Conservation (phyloP, 2,797 vertebrate genomes). For the Oryzias dopingdopingensis region DNA sequence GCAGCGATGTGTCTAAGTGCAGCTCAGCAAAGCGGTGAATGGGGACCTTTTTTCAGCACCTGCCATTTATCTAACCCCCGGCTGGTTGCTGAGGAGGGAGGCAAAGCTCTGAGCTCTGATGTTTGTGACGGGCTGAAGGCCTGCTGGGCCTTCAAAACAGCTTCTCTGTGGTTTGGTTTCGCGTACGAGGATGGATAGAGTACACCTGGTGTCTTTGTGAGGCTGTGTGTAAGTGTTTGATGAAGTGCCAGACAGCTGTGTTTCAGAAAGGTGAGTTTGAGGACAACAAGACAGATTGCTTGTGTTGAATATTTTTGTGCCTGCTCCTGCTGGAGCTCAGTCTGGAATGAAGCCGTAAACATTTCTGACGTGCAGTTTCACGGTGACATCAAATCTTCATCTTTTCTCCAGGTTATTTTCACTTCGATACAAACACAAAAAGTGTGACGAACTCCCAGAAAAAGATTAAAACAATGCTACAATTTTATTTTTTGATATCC, state of each 20-base stretch:
- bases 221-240: constrained; percentile 27
- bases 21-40: constrained; percentile 59
- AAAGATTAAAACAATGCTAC: constrained; percentile 13
- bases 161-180: constrained; percentile 34
- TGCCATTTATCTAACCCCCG: constrained; percentile 70
- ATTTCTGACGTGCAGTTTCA: background rate
- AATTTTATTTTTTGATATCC: constrained; percentile 10
- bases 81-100: constrained; percentile 48
- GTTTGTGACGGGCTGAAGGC: constrained; percentile 25
- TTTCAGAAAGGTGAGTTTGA: constrained; percentile 24
- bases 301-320: background rate
- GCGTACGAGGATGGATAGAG: constrained; percentile 29
- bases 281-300: constrained; percentile 13
- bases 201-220: constrained; percentile 28
- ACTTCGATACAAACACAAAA: constrained; percentile 8
- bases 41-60: constrained; percentile 57
- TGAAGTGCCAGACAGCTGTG: constrained; percentile 27
- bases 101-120: constrained; percentile 41
- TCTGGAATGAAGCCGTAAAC: background rate
- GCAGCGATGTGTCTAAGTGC: constrained; percentile 67
- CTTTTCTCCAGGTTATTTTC: constrained; percentile 8
- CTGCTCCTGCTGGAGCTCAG: constrained; percentile 1
- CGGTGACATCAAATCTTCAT: constrained; percentile 2
- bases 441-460: background rate
- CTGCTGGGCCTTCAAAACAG: constrained; percentile 39